Evolutionary conservation across 2,113 vertebrate genomes (phyloP).

Genomic region (Sylvietta virens): DNA sequence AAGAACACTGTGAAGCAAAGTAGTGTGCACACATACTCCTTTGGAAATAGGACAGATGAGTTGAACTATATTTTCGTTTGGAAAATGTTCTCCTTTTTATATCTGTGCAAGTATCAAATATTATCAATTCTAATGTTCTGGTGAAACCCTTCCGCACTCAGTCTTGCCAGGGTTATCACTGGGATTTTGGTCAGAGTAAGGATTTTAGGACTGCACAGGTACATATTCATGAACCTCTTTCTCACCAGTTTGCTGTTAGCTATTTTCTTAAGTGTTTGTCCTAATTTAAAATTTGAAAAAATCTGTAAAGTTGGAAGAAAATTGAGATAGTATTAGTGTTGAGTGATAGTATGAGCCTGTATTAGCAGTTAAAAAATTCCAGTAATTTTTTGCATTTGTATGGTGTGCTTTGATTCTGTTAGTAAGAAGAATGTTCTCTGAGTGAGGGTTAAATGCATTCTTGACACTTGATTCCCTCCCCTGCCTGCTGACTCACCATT

Average conservation of each 20-base stretch:
- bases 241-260: background rate
- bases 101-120: background rate
- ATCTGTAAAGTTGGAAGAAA: background rate
- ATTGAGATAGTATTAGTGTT: background rate
- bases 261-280: background rate
- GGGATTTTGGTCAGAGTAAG: background rate
- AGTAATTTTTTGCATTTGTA: background rate
- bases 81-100: background rate
- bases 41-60: background rate
- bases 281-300: background rate
- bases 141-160: background rate
- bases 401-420: background rate
- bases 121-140: background rate
- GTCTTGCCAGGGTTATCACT: background rate
- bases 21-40: background rate
- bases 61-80: background rate
- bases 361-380: background rate
- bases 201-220: background rate
- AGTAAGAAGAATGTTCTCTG: background rate
- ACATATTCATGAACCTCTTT: background rate
- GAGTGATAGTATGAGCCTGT: too few relatives aligned
- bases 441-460: slow-evolving; percentile 38
- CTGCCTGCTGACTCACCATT: slow-evolving; percentile 54
- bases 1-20: background rate
- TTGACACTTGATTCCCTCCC: slow-evolving; percentile 22